Conservation (phyloP, 2,113 vertebrate genomes). For the Neolamprologus caudopunctatus region DNA sequence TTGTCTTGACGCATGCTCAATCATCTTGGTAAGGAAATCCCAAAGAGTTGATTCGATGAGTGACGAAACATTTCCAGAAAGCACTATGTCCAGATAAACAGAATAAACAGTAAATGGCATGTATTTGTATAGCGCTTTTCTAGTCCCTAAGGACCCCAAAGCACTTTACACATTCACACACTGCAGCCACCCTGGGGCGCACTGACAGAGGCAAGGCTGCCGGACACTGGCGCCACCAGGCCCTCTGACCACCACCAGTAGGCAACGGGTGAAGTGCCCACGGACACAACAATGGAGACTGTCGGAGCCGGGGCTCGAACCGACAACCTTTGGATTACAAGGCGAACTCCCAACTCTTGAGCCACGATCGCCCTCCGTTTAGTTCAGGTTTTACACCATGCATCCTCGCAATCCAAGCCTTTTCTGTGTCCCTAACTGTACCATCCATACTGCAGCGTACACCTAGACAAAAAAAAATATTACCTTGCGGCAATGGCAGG, state of each 20-base stretch:
- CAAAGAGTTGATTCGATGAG: neutral
- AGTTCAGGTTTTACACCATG: neutral
- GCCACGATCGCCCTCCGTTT: neutral
- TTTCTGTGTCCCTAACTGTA: neutral
- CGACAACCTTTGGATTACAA: accelerated
- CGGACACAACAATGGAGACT: accelerated
- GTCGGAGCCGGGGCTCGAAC: too few species aligned
- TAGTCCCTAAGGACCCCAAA: neutral
- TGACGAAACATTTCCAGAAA: neutral
- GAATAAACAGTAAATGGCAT: neutral
- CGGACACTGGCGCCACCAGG: accelerated
- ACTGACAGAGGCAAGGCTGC: accelerated
- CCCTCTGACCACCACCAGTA: neutral
- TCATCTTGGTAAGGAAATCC: neutral
- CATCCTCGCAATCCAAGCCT: neutral
- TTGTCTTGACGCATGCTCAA: neutral
- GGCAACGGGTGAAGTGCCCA: neutral
- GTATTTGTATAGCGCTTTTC: neutral
- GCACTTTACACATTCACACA: accelerated
- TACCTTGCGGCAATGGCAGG: neutral
- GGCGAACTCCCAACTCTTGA: neutral
- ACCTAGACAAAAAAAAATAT: neutral
- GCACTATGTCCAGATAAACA: neutral
- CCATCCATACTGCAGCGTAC: accelerated
- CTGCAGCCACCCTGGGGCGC: accelerated